Evolutionary conservation across 2,888 invertebrate species (phyloP), one percentile per base, ranked within the genome.

Genomic region (Prosapia bicincta): DNA sequence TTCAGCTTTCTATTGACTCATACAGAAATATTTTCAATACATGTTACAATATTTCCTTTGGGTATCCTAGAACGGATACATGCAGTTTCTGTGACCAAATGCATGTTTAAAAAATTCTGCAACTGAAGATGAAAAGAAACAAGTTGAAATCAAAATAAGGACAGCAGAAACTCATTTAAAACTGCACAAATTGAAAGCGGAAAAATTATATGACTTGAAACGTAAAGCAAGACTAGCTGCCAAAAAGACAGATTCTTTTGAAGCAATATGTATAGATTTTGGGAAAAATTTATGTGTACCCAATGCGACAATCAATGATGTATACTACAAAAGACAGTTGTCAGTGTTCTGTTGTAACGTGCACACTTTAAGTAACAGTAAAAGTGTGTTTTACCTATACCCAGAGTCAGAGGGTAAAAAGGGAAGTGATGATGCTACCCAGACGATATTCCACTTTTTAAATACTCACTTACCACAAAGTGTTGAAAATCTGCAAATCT

Each of bases 281-380:
- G 69, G 75, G 32, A 78, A 78, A 68, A 76, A 79, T 32, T 70
- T 75, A 54, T 75, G 69, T n/a, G 32, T 69, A 13, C 76, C 78
- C 54, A 79, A 79, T 66, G 75, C 78, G 13, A 70, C 75, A 13
- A 79, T 78, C 13, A 76, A 76, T 74, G 77, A 79, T 54, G 79
- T 78, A 13, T 79, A 78, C 43, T 77, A 73, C 68, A 38, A 70
- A 32, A n/a, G 68, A 25, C 71, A 77, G 38, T 38, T 74, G n/a
- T 70, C 69, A 26, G 74, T 72, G 5, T 69, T 74, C 20, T 32
- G 66, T 26, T 77, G 77, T 67, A 78, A 78, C 26, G 43, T 77
- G 0, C 78, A 77, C 66, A 28, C 74, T 26, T 28, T 78, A 30
- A 73, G 71, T n/a, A 38, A 30, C 43, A 15, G 65, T 10, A 30